Base-by-base conservation (phyloP, 2,888 invertebrate genomes). In the Oxytorus armatus region DNA sequence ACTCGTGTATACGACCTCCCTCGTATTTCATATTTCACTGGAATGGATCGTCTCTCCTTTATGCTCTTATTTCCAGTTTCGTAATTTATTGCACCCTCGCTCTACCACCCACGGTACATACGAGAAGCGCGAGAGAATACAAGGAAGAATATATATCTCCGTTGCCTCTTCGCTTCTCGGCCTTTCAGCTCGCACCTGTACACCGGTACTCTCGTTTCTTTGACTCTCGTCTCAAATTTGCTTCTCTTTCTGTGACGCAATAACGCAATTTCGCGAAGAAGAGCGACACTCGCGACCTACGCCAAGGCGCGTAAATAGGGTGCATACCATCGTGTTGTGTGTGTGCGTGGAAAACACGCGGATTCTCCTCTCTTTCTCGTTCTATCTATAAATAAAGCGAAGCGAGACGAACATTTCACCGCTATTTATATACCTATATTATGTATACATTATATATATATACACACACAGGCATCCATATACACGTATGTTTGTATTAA, bases 301-400 rank as follows among this genome's bases (percentile, higher is more conserved):
- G 76, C 47, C 72, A 77, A 78, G 47, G 36, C 33, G 61, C 77
- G 73, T 77, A 75, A 81, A 82, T 73, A 66, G 80, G 77, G 74
- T 83, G 72, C 76, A 81, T 81, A 73, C 72, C 81, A 57, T 65
- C 36, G 68, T 65, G 59, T 14, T 59, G 49, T 44, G 61, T 63
- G 51, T 65, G 72, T 18, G 21, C 33, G 36, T 36, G 44, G 1
- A 44, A 1, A 18, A 21, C 59, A 39, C n/a, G 1, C 39, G 11
- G 11, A 21, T 29, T 59, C 36, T 36, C 1, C 11, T 8, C 8
- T 65, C 33, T 65, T 23, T 42, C 63, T 4, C 11, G 3, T 21
- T 63, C n/a, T 63, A 74, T 70, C 66, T 79, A 70, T 78, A 78
- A 78, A 78, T 78, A 78, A 73, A 51, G 33, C n/a, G 18, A 53